Conservation (phyloP, 2,888 invertebrate species). For the Tenthredo livida region DNA sequence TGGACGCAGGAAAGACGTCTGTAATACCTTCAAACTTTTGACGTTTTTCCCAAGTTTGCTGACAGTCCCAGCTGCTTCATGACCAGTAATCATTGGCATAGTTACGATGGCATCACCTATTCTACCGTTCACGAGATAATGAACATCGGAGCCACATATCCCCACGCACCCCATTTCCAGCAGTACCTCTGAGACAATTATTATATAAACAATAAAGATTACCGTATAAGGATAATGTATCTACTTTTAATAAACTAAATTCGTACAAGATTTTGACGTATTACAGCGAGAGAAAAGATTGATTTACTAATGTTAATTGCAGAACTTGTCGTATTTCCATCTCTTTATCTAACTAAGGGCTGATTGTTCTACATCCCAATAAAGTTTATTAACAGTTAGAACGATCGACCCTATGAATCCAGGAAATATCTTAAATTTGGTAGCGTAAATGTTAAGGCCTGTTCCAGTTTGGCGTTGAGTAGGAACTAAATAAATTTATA, state of each 20-base stretch:
- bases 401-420: no score
- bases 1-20: no score
- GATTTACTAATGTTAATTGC: background rate
- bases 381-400: background rate
- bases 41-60: constrained; percentile 87
- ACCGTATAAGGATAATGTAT: background rate
- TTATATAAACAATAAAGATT: background rate
- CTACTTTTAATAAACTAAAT: background rate
- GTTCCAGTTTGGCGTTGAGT: no score
- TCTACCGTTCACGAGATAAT: constrained; percentile 91
- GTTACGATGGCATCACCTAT: constrained; percentile 93
- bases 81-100: constrained; percentile 96
- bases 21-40: constrained; percentile 81
- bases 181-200: constrained; percentile 86
- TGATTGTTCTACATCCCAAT: background rate
- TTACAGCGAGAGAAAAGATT: background rate
- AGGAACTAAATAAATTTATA: no score
- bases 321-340: no score
- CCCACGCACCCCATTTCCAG: constrained; percentile 95
- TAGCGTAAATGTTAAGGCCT: background rate
- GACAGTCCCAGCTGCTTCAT: constrained; percentile 93
- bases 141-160: constrained; percentile 98
- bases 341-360: background rate
- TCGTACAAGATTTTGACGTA: background rate
- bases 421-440: background rate